Conservation (phyloP, 2,113 vertebrate species). For the Nyctibius bracteatus region DNA sequence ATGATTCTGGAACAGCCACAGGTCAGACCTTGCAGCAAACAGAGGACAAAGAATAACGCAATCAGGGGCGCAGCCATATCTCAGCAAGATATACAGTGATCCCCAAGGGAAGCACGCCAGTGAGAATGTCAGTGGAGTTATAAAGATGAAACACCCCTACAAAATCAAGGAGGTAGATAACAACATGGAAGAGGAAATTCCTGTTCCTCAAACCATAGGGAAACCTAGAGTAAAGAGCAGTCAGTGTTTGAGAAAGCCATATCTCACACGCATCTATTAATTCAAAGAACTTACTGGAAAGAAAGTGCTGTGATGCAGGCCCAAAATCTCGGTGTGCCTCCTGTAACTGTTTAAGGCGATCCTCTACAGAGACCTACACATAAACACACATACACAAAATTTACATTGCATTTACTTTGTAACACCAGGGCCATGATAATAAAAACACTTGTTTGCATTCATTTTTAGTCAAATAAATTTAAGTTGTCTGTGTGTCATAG, state of each 20-base stretch:
- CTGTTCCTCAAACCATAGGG: background rate
- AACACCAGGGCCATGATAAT: background rate
- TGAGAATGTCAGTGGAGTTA: background rate
- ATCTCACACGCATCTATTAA: background rate
- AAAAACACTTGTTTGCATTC: background rate
- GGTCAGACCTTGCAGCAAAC: background rate
- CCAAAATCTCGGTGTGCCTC: slow-evolving; percentile 94
- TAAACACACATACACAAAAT: background rate
- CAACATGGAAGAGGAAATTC: background rate
- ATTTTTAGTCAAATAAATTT: background rate
- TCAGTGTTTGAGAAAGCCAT: background rate
- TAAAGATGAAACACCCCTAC: background rate
- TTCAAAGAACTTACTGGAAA: slow-evolving; percentile 86
- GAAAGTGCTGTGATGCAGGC: slow-evolving; percentile 93
- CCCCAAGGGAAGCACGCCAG: background rate
- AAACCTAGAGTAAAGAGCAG: background rate
- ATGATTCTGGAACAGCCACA: background rate
- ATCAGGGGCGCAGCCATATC: background rate
- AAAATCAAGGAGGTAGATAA: background rate
- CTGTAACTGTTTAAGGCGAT: slow-evolving; percentile 89
- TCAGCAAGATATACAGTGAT: background rate
- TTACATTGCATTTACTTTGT: background rate
- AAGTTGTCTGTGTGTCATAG: background rate
- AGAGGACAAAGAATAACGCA: background rate
- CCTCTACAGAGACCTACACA: slow-evolving; percentile 86